Percentiles rank a stretch among this genome's conserved stretches.
phyloP scores from a whole-genome alignment of 2,113 vertebrate species.

The Takifugu flavidus region DNA sequence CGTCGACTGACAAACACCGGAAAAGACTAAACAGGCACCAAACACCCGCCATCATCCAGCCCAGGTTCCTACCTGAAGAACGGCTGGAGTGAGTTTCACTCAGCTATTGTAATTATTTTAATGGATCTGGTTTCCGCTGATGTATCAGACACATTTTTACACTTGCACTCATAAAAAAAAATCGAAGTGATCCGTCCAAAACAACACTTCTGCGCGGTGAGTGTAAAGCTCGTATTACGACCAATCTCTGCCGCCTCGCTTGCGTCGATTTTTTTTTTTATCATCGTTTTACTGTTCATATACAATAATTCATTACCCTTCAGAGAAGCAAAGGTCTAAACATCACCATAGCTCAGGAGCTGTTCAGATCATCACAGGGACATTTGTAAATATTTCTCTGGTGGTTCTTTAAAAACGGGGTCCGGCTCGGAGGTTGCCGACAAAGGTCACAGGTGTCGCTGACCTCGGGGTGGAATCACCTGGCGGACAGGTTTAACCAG shows the following conservation, averaged over 20 bases:
- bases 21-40: too few relatives aligned
- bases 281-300: too few relatives aligned
- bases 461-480: constrained; percentile 12
- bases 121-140: too few relatives aligned
- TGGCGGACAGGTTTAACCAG: constrained; percentile 31
- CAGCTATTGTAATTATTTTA: too few relatives aligned
- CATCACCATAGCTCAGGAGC: neutral
- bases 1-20: too few relatives aligned
- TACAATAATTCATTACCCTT: neutral
- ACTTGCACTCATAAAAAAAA: neutral
- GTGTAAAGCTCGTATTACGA: neutral
- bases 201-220: neutral
- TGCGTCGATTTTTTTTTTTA: neutral
- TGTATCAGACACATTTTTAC: too few relatives aligned
- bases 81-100: too few relatives aligned
- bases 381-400: neutral
- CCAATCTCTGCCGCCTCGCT: neutral
- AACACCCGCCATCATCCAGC: too few relatives aligned
- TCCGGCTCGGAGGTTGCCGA: neutral
- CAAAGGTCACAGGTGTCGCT: neutral
- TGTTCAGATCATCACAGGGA: neutral
- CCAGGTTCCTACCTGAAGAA: too few relatives aligned
- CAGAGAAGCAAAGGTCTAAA: neutral
- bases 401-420: too few relatives aligned
- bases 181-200: neutral